phyloP scores from a whole-genome alignment of 1,140 invertebrate species.

The Heliconius congener region DNA sequence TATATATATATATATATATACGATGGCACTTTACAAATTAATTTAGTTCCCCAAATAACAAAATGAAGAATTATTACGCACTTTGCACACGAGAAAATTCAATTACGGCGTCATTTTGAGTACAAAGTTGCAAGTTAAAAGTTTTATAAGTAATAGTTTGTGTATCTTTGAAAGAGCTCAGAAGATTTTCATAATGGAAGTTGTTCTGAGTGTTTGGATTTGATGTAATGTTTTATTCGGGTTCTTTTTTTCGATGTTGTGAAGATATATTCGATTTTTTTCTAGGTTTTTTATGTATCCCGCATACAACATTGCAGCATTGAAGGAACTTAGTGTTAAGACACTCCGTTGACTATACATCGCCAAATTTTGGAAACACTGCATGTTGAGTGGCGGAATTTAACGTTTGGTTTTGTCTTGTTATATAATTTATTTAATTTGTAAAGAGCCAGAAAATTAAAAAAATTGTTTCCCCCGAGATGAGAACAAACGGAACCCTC shows the following conservation, averaged over 20 bases:
- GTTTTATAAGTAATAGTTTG: conserved; percentile 6
- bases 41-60: neutral
- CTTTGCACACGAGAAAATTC: conserved; percentile 14
- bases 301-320: too few relatives aligned
- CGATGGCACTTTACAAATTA: conserved; percentile 16
- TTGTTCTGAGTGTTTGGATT: conserved; percentile 5
- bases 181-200: conserved; percentile 12
- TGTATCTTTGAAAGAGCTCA: conserved; percentile 4
- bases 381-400: too few relatives aligned
- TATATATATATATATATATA: neutral
- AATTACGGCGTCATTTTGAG: conserved; percentile 9
- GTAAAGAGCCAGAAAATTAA: too few relatives aligned
- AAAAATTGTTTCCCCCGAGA: too few relatives aligned
- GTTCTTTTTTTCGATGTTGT: neutral
- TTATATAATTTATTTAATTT: too few relatives aligned
- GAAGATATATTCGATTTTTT: neutral
- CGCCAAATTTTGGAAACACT: too few relatives aligned
- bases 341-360: too few relatives aligned
- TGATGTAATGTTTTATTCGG: neutral
- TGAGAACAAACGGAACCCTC: too few relatives aligned
- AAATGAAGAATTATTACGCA: conserved; percentile 26
- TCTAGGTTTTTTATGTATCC: neutral
- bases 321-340: too few relatives aligned
- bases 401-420: too few relatives aligned
- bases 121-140: conserved; percentile 12